These are phyloP conservation scores for Anneissia japonica DNA, from an alignment of 35 echinoderm and acorn worm species.

Conservation along the genomic window DNA sequence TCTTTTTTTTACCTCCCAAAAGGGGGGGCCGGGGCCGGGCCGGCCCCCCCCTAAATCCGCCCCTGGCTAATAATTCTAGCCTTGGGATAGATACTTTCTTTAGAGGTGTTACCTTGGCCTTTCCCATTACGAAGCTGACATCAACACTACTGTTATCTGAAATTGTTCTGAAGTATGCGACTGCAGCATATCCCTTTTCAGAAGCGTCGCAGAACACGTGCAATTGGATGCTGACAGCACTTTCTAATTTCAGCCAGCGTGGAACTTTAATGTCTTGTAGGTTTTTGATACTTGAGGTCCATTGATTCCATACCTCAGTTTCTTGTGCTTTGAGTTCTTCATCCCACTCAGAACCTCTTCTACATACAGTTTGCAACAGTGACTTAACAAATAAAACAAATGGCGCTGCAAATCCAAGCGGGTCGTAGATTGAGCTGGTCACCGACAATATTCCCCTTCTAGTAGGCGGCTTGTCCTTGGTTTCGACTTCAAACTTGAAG, in stretches of 20 bases:
- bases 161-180: conserved; percentile 3
- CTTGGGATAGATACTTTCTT: neutral
- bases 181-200: neutral
- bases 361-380: conserved; percentile 24
- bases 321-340: neutral
- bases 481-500: conserved; percentile 33
- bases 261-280: conserved; percentile 23
- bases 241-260: conserved; percentile 8
- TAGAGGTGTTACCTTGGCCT: neutral
- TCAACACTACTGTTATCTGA: neutral
- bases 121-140: conserved; percentile 7
- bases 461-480: conserved; percentile 21
- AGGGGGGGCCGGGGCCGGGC: too few relatives aligned
- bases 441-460: conserved; percentile 46
- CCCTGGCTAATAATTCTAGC: neutral
- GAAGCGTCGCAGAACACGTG: conserved; percentile 2
- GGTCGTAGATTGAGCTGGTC: conserved; percentile 31
- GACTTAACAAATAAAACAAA: too few relatives aligned
- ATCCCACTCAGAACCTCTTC: conserved; percentile 27
- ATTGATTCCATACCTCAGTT: neutral
- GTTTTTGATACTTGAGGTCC: neutral
- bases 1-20: too few relatives aligned
- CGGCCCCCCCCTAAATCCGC: too few relatives aligned
- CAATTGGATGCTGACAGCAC: neutral
- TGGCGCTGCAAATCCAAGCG: conserved; percentile 7